Evolutionary conservation across 2,113 vertebrate genomes (phyloP).

Genomic region (Trogon melanurus): DNA sequence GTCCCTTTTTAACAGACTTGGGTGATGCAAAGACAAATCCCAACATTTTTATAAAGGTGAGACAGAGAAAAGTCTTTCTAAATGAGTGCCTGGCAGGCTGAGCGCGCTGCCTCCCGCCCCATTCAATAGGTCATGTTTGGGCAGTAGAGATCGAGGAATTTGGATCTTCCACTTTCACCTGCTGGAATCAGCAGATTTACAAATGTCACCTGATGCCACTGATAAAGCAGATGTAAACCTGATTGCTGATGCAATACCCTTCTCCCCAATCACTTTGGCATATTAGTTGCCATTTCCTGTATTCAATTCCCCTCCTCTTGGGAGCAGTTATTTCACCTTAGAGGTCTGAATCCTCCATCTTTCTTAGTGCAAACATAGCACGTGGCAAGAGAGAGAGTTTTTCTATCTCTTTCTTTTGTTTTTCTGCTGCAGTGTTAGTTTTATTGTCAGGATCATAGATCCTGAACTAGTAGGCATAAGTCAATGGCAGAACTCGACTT

Average conservation of each 20-base stretch:
- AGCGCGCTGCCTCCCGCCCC: neutral
- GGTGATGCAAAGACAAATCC: neutral
- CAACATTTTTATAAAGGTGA: neutral
- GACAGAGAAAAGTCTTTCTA: neutral
- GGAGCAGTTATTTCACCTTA: neutral
- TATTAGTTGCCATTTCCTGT: neutral
- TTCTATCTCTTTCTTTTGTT: neutral
- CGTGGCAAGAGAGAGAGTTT: neutral
- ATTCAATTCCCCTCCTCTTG: neutral
- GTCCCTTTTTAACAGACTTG: neutral
- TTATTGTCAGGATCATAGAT: constrained; percentile 34
- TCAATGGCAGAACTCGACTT: neutral
- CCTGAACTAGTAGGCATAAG: neutral
- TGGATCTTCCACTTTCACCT: neutral
- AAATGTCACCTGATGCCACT: neutral
- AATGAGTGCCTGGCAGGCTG: neutral
- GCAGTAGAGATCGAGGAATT: neutral
- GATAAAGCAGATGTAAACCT: neutral
- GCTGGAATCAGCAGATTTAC: neutral
- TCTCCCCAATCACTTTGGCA: neutral
- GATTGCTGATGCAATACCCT: neutral
- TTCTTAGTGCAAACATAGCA: neutral
- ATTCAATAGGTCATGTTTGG: neutral
- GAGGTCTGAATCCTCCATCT: neutral
- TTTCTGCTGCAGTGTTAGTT: constrained; percentile 21